Base-by-base conservation (phyloP, 2,797 vertebrate genomes). In the Phrynocephalus forsythii region DNA sequence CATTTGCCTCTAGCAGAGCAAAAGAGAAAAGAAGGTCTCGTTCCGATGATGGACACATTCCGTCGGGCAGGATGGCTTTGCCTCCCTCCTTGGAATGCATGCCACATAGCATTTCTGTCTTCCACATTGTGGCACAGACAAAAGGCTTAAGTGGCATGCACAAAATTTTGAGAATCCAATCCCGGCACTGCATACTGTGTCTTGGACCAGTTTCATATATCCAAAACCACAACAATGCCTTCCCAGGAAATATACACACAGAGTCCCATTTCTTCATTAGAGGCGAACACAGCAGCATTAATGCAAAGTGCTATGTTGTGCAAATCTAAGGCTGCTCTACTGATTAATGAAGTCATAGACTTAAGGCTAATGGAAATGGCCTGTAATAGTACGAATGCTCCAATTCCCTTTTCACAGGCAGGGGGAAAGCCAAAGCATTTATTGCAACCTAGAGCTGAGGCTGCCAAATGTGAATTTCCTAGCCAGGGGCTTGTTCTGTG, bases 391-490 rank as follows among this genome's bases (percentile, higher is more conserved):
- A 18, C 26, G 71, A 63, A 26, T n/a, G 67, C 30, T 63, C 73
- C 67, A 72, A 72, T 24, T 28, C 73, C 11, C 50, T 80, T 86
- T 86, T 82, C 73, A 60, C 8, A 3, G 48, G 66, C 30, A 16
- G 69, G 10, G 69, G 24, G 87, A 56, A 67, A 44, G 6, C 79
- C 15, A 63, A 60, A 71, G 28, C 67, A 79, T 82, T 44, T 44
- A 44, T 38, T 48, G 73, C 66, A 48, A 50, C 18, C 84, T 30
- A 24, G 13, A 77, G 66, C 33, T 18, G 63, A 82, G 80, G 9
- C 73, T n/a, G 84, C 33, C 73, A 89, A 79, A 83, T 86, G 80
- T 66, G 48, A 72, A 75, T 86, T 89, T 89, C 79, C 88, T 86
- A 86, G 84, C 79, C 73, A 48, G 88, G 60, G 60, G 83, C 71